Base-by-base conservation (phyloP, 92 coral and sea anemone species). In the Epizoanthus fatuus region DNA sequence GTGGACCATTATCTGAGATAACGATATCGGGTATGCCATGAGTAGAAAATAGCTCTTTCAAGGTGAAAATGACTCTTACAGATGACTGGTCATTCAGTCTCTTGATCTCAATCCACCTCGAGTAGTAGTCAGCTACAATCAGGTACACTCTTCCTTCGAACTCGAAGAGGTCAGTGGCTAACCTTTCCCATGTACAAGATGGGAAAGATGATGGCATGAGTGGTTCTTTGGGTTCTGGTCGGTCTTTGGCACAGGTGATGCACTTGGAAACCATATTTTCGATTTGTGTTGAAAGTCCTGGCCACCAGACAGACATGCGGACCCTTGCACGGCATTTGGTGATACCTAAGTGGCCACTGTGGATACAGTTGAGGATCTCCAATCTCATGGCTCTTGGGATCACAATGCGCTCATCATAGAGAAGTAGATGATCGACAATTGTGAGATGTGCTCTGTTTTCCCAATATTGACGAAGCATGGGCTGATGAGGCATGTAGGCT, bases 291-390 rank as follows among this genome's bases (percentile, higher is more conserved):
- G 77, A 74, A 8, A 84, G 79, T 15, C 89, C 90, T 3, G 90
- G 88, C 92, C 95, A 80, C 91, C 92, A 88, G 66, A 88, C 88
- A 3, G 92, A 87, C 45, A 57, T 80, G 9, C 79, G 51, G 14
- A 88, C 91, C 54, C 91, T 74, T 17, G 94, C 78, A 3, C 85
- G 81, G 42, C 87, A 88, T 13, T 55, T 79, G 59, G 95, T 19
- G 22, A 93, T 82, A 29, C 32, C 32, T 29, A 29, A 29, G 32
- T 29, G 32, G 32, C 32, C 32, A 29, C 32, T 29, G 32, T 29
- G 32, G 32, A 29, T 29, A 29, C 32, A 29, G 32, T 29, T 29
- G 32, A 29, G 32, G 32, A 29, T 75, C 32, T 29, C 32, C 32
- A 29, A 1, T 29, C 32, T 0, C 32, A 29, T 29, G 32, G 32